Percentiles rank a stretch among this genome's conserved stretches.
Evolutionary conservation across 2,797 vertebrate species (phyloP).

Genomic region (Novumbra hubbsi): DNA sequence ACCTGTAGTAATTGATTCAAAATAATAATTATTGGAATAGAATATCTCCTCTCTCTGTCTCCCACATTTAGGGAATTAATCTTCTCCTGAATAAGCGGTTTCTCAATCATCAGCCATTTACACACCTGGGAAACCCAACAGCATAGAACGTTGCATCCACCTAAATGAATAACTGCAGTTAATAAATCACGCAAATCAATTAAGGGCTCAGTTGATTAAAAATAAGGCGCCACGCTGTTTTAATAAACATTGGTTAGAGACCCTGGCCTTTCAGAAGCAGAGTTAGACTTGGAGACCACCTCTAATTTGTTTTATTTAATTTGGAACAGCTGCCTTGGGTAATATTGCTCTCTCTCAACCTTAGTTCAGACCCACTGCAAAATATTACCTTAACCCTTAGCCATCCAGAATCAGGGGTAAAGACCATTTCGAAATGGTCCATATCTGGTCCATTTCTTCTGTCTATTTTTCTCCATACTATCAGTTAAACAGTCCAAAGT

Average conservation of each 20-base stretch:
- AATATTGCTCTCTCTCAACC: not conserved
- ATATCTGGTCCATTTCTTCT: not conserved
- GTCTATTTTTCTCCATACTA: not conserved
- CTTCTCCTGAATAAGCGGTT: constrained; percentile 13
- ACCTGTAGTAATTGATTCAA: constrained; percentile 38
- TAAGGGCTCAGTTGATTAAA: constrained; percentile 58
- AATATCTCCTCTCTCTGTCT: constrained; percentile 45
- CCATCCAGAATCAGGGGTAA: not conserved
- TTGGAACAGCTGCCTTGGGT: not conserved
- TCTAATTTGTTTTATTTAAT: constrained; percentile 1
- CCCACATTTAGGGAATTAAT: constrained; percentile 32
- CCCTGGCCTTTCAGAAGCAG: not conserved
- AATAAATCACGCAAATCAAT: constrained; percentile 68
- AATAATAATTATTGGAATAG: constrained; percentile 35
- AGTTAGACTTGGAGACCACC: not conserved
- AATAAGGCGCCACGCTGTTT: constrained; percentile 35
- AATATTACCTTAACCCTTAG: not conserved
- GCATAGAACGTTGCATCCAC: constrained; percentile 45
- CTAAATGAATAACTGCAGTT: constrained; percentile 50
- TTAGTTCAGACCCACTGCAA: not conserved
- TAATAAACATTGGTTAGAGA: constrained; percentile 44
- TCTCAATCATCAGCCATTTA: constrained; percentile 46
- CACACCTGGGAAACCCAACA: constrained; percentile 53
- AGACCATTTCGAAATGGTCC: not conserved
- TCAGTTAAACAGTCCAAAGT: not conserved